These are phyloP conservation scores for Plebejus argus DNA, from an alignment of 2,888 invertebrate species.

Conservation along the genomic window DNA sequence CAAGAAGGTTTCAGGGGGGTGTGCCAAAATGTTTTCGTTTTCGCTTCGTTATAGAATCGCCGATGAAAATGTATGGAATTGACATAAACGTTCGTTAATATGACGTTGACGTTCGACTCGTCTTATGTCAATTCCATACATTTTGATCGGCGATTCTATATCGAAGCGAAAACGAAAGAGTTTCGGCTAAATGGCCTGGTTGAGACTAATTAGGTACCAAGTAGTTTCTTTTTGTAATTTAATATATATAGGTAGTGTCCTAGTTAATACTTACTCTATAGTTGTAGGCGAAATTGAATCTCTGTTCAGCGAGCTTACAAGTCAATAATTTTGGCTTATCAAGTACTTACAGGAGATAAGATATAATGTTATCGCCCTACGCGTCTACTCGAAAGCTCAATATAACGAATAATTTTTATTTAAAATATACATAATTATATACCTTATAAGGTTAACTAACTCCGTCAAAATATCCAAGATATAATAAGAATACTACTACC, in stretches of 20 bases:
- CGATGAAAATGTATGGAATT: no score
- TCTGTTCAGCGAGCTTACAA: not conserved
- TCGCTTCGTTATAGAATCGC: no score
- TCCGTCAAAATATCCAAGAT: not conserved
- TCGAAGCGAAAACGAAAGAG: no score
- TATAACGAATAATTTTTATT: not conserved
- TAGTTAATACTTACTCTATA: not conserved
- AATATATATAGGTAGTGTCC: not conserved
- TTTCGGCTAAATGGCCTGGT: no score
- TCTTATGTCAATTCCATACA: no score
- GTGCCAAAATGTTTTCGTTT: no score
- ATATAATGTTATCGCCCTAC: conserved; percentile 14
- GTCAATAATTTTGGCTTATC: conserved; percentile 2
- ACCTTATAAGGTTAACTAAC: no score
- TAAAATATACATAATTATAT: not conserved
- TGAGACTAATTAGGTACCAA: no score
- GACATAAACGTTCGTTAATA: no score
- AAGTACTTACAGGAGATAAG: not conserved
- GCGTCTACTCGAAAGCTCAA: not conserved
- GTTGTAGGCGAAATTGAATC: not conserved
- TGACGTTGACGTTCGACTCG: no score
- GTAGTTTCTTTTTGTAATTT: no score
- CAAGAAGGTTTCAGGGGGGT: not conserved
- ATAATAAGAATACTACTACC: not conserved
- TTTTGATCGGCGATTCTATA: no score